Conservation (phyloP, 2,113 vertebrate species). For the Sterrhoptilus dennistouni region DNA sequence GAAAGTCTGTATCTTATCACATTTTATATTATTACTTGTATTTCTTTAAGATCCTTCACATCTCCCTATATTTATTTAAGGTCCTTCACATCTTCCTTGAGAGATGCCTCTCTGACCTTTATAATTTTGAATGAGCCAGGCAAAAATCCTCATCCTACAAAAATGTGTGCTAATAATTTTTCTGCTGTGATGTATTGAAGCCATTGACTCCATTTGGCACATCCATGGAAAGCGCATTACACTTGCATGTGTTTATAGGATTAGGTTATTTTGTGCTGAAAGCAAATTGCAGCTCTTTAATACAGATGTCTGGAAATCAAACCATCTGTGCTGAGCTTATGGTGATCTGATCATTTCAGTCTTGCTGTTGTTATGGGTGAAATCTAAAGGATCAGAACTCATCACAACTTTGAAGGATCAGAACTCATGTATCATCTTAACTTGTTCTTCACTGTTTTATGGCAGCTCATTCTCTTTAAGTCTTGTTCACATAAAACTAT, state of each 20-base stretch:
- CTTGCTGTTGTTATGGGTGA: neutral
- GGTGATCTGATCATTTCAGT: neutral
- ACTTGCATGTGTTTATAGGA: neutral
- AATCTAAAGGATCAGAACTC: neutral
- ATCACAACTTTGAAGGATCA: no score
- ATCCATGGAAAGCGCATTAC: neutral
- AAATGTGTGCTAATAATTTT: neutral
- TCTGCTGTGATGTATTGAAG: neutral
- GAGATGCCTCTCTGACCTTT: neutral
- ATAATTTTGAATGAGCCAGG: neutral
- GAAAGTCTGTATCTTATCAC: neutral
- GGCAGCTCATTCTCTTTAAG: neutral
- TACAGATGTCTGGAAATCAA: neutral
- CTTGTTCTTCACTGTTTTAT: neutral
- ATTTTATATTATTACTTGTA: neutral
- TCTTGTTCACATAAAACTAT: neutral
- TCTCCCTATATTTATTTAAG: neutral
- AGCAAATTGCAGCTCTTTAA: neutral
- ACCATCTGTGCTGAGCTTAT: neutral
- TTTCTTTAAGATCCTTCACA: neutral
- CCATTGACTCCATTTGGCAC: neutral
- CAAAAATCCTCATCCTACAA: neutral
- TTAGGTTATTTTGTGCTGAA: neutral
- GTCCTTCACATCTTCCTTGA: neutral
- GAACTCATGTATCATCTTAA: neutral